Conservation (phyloP, 2,113 vertebrate species). For the Alligator mississippiensis region DNA sequence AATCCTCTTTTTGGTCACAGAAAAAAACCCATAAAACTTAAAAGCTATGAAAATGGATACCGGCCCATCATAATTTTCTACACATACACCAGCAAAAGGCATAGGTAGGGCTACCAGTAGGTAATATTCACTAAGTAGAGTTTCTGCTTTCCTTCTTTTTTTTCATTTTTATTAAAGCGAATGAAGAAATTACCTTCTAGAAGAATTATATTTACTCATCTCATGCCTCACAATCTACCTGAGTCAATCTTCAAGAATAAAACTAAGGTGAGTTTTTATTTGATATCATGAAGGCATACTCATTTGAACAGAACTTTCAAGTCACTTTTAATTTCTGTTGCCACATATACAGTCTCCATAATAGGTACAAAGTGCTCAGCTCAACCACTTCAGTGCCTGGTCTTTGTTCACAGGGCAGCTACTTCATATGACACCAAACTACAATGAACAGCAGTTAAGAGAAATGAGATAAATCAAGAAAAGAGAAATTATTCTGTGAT, state of each 20-base stretch:
- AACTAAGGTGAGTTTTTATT: slow-evolving; percentile 50
- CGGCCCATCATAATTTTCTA: not conserved
- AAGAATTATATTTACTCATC: slow-evolving; percentile 40
- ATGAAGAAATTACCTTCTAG: slow-evolving; percentile 32
- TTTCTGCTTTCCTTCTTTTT: not conserved
- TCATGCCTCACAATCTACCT: slow-evolving; percentile 50
- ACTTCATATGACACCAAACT: not conserved
- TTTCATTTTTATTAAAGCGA: slow-evolving; percentile 2
- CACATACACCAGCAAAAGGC: too few species aligned
- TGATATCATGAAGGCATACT: not conserved
- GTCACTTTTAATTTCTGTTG: not conserved
- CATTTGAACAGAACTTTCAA: not conserved
- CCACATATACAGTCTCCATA: not conserved
- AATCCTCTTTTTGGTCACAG: not conserved
- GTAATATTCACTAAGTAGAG: not conserved
- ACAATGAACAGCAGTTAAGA: not conserved
- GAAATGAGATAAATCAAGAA: fast-evolving
- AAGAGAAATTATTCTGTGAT: not conserved
- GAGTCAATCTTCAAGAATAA: slow-evolving; percentile 44
- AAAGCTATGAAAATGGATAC: not conserved
- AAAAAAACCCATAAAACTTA: not conserved
- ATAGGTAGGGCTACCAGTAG: not conserved
- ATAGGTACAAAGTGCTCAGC: not conserved
- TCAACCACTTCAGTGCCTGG: not conserved
- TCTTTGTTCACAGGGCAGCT: not conserved